Evolutionary conservation across 2,888 invertebrate genomes (phyloP), one percentile per base, ranked within the genome.

Genomic region (Siphonodentalium dalli): DNA sequence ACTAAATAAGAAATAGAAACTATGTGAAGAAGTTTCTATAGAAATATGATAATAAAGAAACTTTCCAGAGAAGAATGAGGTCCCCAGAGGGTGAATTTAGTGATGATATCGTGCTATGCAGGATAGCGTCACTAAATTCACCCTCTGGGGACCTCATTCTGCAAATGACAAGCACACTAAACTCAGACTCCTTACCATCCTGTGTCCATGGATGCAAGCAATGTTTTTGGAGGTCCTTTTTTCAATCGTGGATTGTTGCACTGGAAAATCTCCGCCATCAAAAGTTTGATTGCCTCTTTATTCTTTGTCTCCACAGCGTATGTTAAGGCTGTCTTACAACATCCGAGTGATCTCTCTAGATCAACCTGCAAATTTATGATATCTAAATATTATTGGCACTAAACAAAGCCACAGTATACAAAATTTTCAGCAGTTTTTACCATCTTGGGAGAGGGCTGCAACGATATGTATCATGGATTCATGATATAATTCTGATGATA

Each of bases 161-260:
- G n/a, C n/a, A n/a, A n/a, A n/a, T n/a, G n/a, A n/a, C n/a, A n/a
- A n/a, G n/a, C n/a, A n/a, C n/a, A n/a, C n/a, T n/a, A n/a, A n/a
- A n/a, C n/a, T n/a, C n/a, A n/a, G n/a, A n/a, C n/a, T 4, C 53
- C 66, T 68, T 65, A 77, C 80, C 58, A 54, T 53, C 83, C 83
- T 31, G 77, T 78, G 41, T 66, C 65, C 44, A 68, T 66, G 15
- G 63, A 49, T 13, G 81, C 61, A 7, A 81, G 65, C 4, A 66
- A 54, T 42, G 58, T 57, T 35, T 54, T 68, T 50, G 39, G 59
- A 34, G 42, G 20, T 47, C 59, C 49, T 33, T 66, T 63, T 46
- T 65, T 49, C 24, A 64, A 58, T 18, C 65, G 51, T 35, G 71
- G 56, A 58, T 67, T 55, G 52, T 68, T 59, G 20, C 40, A n/a